Base-by-base conservation (phyloP, 2,888 invertebrate genomes). In the Rhagium mordax region DNA sequence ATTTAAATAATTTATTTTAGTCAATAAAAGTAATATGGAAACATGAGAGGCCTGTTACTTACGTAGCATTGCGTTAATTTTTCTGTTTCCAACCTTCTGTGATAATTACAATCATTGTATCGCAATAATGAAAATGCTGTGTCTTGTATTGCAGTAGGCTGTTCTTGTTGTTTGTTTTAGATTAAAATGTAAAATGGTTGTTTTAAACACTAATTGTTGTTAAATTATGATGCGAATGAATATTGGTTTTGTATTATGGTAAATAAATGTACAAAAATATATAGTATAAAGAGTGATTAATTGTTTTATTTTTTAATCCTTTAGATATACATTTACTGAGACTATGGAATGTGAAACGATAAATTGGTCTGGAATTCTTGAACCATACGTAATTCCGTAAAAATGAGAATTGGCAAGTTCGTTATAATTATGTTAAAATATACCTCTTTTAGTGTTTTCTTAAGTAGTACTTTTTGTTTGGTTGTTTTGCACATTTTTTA, bases 61-160 rank as follows among this genome's bases (percentile, higher is more conserved):
- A 33, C 27, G n/a, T 67, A 67, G 77, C 79, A 71, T 71, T 71
- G 75, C 74, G 76, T 74, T 77, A 70, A 75, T 79, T 69, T 81
- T 84, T 85, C 75, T 77, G 82, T 86, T 87, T 83, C 79, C 82
- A 86, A 87, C 86, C 85, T 87, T 87, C 88, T 88, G 88, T 88
- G 88, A 88, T 88, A 88, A 87, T 86, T 87, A 86, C 88, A 88
- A 88, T 88, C 88, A 87, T 87, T 86, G 84, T 87, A 87, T 86
- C 84, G 88, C 88, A 88, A 88, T 88, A 88, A 88, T 85, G 84
- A 87, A 84, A 84, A 87, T 85, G 87, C 87, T 87, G 88, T 87
- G 87, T 88, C 87, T 88, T 87, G 87, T 86, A 86, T 87, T 87
- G 85, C 85, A 84, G 85, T 87, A 86, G 84, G 84, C 84, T 86